Conservation (phyloP, 2,888 invertebrate genomes). For the Alsophila aescularia region DNA sequence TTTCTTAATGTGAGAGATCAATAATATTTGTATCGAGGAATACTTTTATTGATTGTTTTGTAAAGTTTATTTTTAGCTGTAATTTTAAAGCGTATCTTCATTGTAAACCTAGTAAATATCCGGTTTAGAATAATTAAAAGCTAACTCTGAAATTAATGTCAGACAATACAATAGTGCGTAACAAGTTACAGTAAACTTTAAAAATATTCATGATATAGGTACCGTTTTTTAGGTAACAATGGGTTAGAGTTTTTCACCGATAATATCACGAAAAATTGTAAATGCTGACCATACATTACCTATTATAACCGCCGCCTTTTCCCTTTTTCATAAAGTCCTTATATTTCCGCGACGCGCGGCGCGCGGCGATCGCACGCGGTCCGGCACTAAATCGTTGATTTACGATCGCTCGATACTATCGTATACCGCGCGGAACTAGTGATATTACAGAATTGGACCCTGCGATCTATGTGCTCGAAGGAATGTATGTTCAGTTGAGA, state of each 20-base stretch:
- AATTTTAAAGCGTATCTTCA: too few species aligned
- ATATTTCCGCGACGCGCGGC: neutral
- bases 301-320: neutral
- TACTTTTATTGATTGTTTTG: too few species aligned
- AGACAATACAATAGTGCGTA: too few species aligned
- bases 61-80: too few species aligned
- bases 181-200: too few species aligned
- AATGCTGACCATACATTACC: neutral
- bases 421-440: constrained; percentile 18
- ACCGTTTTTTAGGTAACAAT: too few species aligned
- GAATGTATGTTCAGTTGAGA: neutral
- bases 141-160: too few species aligned
- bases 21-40: neutral
- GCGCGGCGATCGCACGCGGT: constrained; percentile 7
- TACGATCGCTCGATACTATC: constrained; percentile 34
- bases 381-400: constrained; percentile 38
- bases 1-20: neutral
- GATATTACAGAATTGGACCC: constrained; percentile 29
- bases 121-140: too few species aligned
- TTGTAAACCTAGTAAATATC: too few species aligned
- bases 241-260: too few species aligned
- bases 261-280: neutral
- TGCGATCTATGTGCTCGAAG: neutral
- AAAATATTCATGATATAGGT: too few species aligned
- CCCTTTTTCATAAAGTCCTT: constrained; percentile 10